Evolutionary conservation across 1,140 invertebrate species (phyloP), one percentile per base, ranked within the genome.

Genomic region (Hestina assimilis): DNA sequence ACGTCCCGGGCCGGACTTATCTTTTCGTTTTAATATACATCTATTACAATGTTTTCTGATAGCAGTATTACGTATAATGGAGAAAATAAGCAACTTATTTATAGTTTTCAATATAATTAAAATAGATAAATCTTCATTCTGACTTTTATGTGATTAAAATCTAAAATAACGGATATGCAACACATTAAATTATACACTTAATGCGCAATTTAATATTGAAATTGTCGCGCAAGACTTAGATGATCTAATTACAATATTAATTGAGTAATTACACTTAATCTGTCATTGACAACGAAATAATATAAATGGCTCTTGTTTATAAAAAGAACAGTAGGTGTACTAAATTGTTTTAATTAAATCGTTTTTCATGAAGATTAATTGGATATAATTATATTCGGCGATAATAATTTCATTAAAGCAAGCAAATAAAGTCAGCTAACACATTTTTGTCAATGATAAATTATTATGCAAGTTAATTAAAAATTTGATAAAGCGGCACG

Each of bases 171-270:
- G 6, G 31, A 35, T 4, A 15, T 35, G 31, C 15, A 15, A 17
- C 15, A 35, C 12, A 33, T 5, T 35, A 15, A 15, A 35, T 28
- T 8, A 28, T 35, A 15, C 14, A 35, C 15, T 35, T 35, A 15
- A 35, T 15, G 31, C 1, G 14, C 31, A 17, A 50, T 3, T 38
- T 50, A 15, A 50, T 38, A 9, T 4, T 35, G 4, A 47, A 50
- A 20, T 50, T 12, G 31, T 35, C 23, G 38, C 4, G 31, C n/a
- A 21, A 8, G 17, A 26, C 12, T 20, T n/a, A 15, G 42, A 26
- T 21, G 46, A 17, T 29, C 47, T 23, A 41, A 59, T 59, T 35
- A 26, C 48, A 46, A 46, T 46, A 9, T 31, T 46, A 46, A 31
- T 46, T 31, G 23, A 46, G 24, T 26, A 46, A 46, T 46, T 31